Percentiles rank a stretch among this genome's conserved stretches.
Conservation (phyloP, 2,113 vertebrate species). For the Ptilorrhoa leucosticta region DNA sequence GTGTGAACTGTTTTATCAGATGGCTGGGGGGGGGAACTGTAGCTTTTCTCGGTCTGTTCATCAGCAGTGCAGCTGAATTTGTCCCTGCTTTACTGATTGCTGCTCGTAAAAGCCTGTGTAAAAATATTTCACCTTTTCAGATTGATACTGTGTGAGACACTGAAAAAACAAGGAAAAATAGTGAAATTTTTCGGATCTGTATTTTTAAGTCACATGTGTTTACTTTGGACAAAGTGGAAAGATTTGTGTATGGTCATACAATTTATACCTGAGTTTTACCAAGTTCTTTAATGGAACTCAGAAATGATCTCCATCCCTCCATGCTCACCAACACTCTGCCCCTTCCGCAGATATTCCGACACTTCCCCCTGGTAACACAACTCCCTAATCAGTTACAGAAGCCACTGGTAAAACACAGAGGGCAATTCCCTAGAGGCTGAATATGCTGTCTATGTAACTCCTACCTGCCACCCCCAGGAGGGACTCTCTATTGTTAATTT, state of each 20-base stretch:
- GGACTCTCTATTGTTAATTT: constrained; percentile 6
- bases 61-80: not conserved
- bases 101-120: not conserved
- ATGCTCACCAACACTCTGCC: not conserved
- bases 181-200: not conserved
- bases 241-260: rapidly evolving
- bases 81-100: not conserved
- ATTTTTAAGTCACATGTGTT: not conserved
- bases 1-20: not conserved
- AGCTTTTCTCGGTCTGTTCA: not conserved
- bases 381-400: not conserved
- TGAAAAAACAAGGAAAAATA: not conserved
- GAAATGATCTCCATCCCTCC: not conserved
- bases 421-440: not conserved
- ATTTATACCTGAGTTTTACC: not conserved
- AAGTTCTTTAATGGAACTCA: not conserved
- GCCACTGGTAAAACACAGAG: not conserved
- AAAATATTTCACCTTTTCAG: not conserved
- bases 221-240: not conserved
- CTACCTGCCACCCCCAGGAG: not conserved
- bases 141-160: not conserved
- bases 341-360: not conserved
- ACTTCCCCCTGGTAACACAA: not conserved
- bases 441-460: not conserved
- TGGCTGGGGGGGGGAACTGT: not conserved